A percentile compares a stretch with the other conserved stretches of the same genome.
phyloP scores from a whole-genome alignment of 1,140 invertebrate genomes.

The Anastrepha ludens region DNA sequence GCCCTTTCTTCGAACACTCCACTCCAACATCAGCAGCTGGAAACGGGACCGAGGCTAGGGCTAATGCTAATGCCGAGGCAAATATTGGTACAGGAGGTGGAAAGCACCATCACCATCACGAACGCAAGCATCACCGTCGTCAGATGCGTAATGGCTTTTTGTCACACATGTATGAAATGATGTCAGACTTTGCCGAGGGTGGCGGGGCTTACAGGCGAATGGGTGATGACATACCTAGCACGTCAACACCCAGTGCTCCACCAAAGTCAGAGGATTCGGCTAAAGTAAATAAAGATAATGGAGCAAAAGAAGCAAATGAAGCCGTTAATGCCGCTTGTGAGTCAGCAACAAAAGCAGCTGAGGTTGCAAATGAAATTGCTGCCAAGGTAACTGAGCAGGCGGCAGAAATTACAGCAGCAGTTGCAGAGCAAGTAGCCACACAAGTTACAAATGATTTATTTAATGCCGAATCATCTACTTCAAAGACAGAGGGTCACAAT shows the following conservation, averaged over 20 bases:
- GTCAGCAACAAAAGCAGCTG: constrained; percentile 46
- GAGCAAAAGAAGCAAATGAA: neutral
- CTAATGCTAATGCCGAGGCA: constrained; percentile 32
- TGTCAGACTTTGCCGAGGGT: constrained; percentile 68
- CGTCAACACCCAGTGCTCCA: constrained; percentile 50
- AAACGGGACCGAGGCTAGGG: neutral
- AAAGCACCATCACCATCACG: constrained; percentile 62
- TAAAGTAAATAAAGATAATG: neutral
- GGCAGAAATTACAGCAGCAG: constrained; percentile 14
- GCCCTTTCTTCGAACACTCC: constrained; percentile 60
- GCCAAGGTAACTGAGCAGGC: constrained; percentile 40
- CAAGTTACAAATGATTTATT: constrained; percentile 28
- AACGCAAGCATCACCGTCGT: constrained; percentile 58
- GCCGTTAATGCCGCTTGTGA: constrained; percentile 37
- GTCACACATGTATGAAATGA: constrained; percentile 68
- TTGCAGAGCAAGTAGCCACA: constrained; percentile 35
- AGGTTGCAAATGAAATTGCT: constrained; percentile 30
- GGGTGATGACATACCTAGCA: neutral
- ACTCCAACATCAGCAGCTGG: constrained; percentile 23
- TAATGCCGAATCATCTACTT: neutral
- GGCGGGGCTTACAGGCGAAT: constrained; percentile 54
- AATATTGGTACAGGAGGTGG: constrained; percentile 54
- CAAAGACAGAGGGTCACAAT: constrained; percentile 57
- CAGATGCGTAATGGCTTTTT: constrained; percentile 62
- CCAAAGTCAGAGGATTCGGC: neutral